Base-by-base conservation (phyloP, 1,140 invertebrate genomes). In the Pteromalus puparum region DNA sequence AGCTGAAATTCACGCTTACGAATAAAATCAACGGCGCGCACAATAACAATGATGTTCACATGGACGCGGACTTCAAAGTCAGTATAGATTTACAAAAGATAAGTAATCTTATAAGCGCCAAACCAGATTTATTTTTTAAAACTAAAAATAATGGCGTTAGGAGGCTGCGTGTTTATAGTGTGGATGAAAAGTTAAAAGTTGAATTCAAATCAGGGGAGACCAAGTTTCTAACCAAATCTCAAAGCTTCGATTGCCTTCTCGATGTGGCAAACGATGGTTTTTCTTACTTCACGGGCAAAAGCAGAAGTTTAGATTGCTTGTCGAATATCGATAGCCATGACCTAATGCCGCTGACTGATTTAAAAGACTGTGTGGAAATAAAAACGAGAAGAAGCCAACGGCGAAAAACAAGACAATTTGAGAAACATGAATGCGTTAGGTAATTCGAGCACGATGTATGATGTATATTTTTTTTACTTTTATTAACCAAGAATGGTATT, bases 21-120 rank as follows among this genome's bases (percentile, higher is more conserved):
- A 61, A 75, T 85, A 84, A 83, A 70, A 68, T 82, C 15, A 81
- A 83, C 72, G 28, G 76, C 24, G 61, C 70, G 7, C n/a, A 48
- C 15, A 7, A 65, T 26, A 78, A 84, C 0, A 46, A 61, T 21
- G 61, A 72, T 28, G 15, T 46, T 13, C 42, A 76, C 0, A 68
- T 67, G 67, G 53, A 81, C 61, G 24, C 73, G 3, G 81, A 87
- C 53, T 85, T 89, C 26, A 91, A 88, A 89, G 89, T 93, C 28
- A 92, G 91, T 73, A 91, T 92, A 53, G 91, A 93, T 85, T 86
- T 93, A 15, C 86, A 87, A 7, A 91, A 90, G 85, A 90, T 93
- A 79, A 84, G 87, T 61, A 84, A 77, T 18, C 84, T 92, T 0
- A 84, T 93, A 0, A 86, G 85, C 24, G 83, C 79, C 24, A 90